A percentile compares a stretch with the other conserved stretches of the same genome.
phyloP scores from a whole-genome alignment of 2,113 vertebrate genomes.

The Bombycilla garrulus region DNA sequence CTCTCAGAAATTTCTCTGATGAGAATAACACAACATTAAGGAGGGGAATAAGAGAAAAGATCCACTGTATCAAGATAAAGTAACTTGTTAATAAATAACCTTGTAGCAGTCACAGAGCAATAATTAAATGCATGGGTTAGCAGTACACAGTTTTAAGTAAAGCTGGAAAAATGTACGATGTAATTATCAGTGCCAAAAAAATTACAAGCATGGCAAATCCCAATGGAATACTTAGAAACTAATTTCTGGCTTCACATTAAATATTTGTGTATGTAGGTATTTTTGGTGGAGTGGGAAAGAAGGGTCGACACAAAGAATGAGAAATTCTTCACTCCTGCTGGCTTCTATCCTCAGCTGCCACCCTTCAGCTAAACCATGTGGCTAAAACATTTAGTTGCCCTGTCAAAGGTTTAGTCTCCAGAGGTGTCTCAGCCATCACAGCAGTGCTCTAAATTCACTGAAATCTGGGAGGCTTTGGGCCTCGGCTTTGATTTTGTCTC shows the following conservation, averaged over 20 bases:
- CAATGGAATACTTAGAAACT: constrained; percentile 76
- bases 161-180: constrained; percentile 74
- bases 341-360: neutral
- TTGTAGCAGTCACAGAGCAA: constrained; percentile 74
- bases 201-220: constrained; percentile 76
- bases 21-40: constrained; percentile 82
- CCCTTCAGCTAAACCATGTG: neutral
- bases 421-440: constrained; percentile 16
- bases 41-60: constrained; percentile 72
- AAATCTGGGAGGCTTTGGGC: neutral
- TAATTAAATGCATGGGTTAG: constrained; percentile 81
- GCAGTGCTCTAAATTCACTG: neutral
- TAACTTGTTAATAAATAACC: constrained; percentile 84
- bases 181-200: constrained; percentile 81
- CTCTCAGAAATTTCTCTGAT: constrained; percentile 78
- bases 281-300: constrained; percentile 50
- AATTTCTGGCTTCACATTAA: constrained; percentile 71
- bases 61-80: constrained; percentile 78
- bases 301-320: neutral
- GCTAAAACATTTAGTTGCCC: constrained; percentile 21
- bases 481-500: constrained; percentile 2
- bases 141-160: constrained; percentile 77
- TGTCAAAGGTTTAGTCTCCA: constrained; percentile 35
- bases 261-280: constrained; percentile 71
- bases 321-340: constrained; percentile 7